These are phyloP conservation scores for Rallus crepitans DNA, from an alignment of 2,797 vertebrate species.

Conservation along the genomic window DNA sequence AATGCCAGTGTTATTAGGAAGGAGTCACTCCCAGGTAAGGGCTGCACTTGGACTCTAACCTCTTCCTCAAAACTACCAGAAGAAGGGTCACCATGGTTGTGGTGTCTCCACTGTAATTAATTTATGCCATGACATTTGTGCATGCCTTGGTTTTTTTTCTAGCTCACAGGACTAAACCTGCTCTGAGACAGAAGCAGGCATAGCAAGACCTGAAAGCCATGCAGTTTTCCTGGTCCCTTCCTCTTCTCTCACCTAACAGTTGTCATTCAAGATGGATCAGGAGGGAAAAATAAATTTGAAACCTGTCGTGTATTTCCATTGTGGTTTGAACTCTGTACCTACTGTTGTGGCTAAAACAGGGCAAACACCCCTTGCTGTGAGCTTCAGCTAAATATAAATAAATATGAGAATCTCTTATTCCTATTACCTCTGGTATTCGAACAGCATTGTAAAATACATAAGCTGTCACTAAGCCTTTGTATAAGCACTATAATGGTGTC, in stretches of 20 bases:
- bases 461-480: not conserved
- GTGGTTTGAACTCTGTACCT: not conserved
- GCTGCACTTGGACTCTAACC: not conserved
- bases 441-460: not conserved
- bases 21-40: not conserved
- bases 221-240: not conserved
- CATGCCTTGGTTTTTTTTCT: not conserved
- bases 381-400: not conserved
- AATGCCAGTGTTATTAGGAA: not conserved
- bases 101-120: fast-evolving
- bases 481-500: not conserved
- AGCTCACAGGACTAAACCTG: not conserved
- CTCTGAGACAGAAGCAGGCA: not conserved
- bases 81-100: not conserved
- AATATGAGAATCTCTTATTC: not conserved
- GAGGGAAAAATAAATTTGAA: not conserved
- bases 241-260: not conserved
- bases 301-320: not conserved
- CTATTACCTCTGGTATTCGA: not conserved
- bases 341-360: not conserved
- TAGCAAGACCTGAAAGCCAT: not conserved
- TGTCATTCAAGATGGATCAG: not conserved
- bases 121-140: fast-evolving
- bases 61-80: not conserved
- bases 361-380: not conserved